Base-by-base conservation (phyloP, 2,113 vertebrate species). In the Ivindomyrus marchei region DNA sequence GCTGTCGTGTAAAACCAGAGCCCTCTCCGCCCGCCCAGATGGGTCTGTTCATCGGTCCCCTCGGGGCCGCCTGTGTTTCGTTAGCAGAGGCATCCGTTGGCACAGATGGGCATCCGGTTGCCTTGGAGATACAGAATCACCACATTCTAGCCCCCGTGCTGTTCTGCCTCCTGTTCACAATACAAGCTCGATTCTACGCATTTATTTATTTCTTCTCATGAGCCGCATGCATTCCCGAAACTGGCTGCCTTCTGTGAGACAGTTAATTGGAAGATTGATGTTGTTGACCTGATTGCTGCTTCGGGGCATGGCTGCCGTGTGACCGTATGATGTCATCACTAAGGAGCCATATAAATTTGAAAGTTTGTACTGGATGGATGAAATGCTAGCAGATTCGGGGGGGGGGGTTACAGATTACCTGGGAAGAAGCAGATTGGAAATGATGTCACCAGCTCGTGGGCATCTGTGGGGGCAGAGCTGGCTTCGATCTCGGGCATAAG, bases 381-480 rank as follows among this genome's bases (percentile, higher is more conserved):
- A 77, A 77, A 77, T 77, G 31, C 6, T 39, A 31, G 70, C 70
- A 74, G 27, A 7, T 74, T 53, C 15, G 52, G 52, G 50, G 50
- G 10, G 66, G 27, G 15, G 31, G 66, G 13, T 27, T 36, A 15
- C 36, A 19, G 74, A 42, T 70, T 70, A 70, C 62, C 62, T 70
- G 62, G 74, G 74, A 80, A 11, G 74, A 80, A 80, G 74, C 74
- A 80, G 74, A 80, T 80, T 80, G 31, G 36, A 80, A 80, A 80
- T 80, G 74, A 42, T 80, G 74, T 39, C 74, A 80, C 74, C 17
- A 7, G 36, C 36, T 80, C 17, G 0, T 42, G 74, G 74, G 15
- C 74, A 36, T 77, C 70, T 77, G 70, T 36, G 70, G 70, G 70
- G 15, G 36, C 74, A 36, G 74, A 42, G 74, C 50, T 87, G 27